Conservation (phyloP, 2,888 invertebrate genomes). For the Adelognathus sp. region DNA sequence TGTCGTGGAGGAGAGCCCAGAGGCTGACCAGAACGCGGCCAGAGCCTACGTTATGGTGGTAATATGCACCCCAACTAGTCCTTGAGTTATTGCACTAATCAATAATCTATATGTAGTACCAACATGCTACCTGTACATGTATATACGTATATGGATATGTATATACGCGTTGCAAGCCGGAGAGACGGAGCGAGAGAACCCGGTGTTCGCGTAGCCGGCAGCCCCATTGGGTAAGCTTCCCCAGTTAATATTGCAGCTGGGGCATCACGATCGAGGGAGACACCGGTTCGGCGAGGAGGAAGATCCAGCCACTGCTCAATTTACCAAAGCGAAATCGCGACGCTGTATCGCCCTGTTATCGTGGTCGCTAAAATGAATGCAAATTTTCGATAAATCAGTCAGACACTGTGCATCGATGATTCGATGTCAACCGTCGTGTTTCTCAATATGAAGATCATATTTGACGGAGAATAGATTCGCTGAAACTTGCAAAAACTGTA, state of each 20-base stretch:
- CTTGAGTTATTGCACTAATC: constrained; percentile 81
- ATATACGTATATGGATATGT: constrained; percentile 11
- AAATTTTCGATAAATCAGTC: neutral
- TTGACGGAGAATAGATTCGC: neutral
- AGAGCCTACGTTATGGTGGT: constrained; percentile 75
- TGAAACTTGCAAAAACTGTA: neutral
- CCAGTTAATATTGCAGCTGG: constrained; percentile 77
- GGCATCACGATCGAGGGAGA: constrained; percentile 67
- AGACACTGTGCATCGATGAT: neutral
- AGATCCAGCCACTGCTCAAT: constrained; percentile 44
- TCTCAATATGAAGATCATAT: neutral
- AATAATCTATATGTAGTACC: constrained; percentile 80
- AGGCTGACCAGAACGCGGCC: constrained; percentile 52
- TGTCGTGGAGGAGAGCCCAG: constrained; percentile 30
- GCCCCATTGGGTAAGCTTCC: constrained; percentile 73
- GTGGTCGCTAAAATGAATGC: neutral
- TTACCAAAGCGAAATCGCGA: constrained; percentile 36
- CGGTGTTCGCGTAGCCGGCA: constrained; percentile 72
- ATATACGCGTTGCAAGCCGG: constrained; percentile 60
- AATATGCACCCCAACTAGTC: constrained; percentile 80
- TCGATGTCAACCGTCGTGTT: neutral
- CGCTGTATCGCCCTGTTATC: neutral
- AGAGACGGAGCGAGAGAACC: constrained; percentile 55
- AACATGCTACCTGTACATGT: constrained; percentile 59
- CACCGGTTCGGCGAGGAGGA: constrained; percentile 28